These are phyloP conservation scores for Rhea americana DNA, from an alignment of 2,113 vertebrate species.

Conservation along the genomic window DNA sequence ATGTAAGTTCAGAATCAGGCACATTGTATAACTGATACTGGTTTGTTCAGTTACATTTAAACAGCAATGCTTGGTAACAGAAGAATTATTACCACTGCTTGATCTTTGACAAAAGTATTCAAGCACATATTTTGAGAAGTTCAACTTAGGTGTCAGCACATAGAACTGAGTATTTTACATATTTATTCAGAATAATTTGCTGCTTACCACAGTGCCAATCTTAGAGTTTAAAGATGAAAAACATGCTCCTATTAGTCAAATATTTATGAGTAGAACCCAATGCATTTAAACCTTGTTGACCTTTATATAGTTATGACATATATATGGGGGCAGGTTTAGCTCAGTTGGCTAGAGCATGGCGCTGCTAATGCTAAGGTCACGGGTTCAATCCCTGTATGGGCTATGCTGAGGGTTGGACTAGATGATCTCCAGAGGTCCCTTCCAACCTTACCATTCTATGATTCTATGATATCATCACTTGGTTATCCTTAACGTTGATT, in stretches of 20 bases:
- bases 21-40: neutral
- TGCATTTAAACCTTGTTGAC: slow-evolving; percentile 74
- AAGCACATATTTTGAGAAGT: slow-evolving; percentile 17
- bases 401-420: no score
- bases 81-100: slow-evolving; percentile 20
- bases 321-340: neutral
- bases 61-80: neutral
- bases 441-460: no score
- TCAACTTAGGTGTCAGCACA: slow-evolving; percentile 5
- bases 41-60: neutral
- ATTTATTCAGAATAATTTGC: slow-evolving; percentile 48
- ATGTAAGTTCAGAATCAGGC: neutral
- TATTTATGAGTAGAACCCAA: slow-evolving; percentile 71
- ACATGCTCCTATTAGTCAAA: slow-evolving; percentile 57
- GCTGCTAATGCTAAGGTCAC: no score
- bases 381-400: no score
- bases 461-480: slow-evolving; percentile 44
- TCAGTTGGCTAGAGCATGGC: no score
- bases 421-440: no score
- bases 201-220: slow-evolving; percentile 38
- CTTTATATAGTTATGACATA: slow-evolving; percentile 70
- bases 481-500: slow-evolving; percentile 67
- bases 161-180: slow-evolving; percentile 33
- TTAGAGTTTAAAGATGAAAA: slow-evolving; percentile 34
- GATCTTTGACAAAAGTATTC: slow-evolving; percentile 12